These are phyloP conservation scores for Vanessa atalanta DNA, from an alignment of 1,140 invertebrate species.

Conservation along the genomic window DNA sequence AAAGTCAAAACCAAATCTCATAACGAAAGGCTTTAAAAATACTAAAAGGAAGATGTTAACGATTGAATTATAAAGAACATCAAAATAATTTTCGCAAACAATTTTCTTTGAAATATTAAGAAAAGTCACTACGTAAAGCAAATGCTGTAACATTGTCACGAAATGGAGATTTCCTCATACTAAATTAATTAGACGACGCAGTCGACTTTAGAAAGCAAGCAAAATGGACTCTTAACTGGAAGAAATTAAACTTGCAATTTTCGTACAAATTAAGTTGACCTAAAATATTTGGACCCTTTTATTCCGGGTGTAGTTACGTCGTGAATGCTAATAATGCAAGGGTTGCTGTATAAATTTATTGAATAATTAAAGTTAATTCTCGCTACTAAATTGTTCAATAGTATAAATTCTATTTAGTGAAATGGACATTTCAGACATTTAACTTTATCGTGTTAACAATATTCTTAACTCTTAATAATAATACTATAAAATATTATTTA, in stretches of 20 bases:
- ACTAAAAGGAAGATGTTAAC: slow-evolving; percentile 27
- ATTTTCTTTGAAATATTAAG: slow-evolving; percentile 49
- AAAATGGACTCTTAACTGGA: slow-evolving; percentile 66
- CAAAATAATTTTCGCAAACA: slow-evolving; percentile 47
- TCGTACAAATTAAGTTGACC: slow-evolving; percentile 68
- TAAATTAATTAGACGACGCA: slow-evolving; percentile 71
- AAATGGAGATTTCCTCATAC: slow-evolving; percentile 74
- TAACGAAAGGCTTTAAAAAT: slow-evolving; percentile 10
- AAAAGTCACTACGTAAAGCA: slow-evolving; percentile 52
- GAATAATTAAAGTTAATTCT: slow-evolving; percentile 78
- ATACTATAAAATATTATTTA: no score
- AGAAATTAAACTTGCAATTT: slow-evolving; percentile 72
- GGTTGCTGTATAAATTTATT: slow-evolving; percentile 73
- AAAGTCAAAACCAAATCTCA: no score
- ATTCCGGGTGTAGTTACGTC: slow-evolving; percentile 67
- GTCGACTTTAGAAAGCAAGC: slow-evolving; percentile 47
- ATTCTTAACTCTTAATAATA: no score
- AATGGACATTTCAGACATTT: slow-evolving; percentile 20
- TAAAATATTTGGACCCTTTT: slow-evolving; percentile 76
- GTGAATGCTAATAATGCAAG: slow-evolving; percentile 78
- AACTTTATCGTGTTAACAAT: not conserved
- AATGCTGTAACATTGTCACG: slow-evolving; percentile 67
- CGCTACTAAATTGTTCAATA: slow-evolving; percentile 30
- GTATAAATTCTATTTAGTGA: slow-evolving; percentile 19
- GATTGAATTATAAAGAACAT: slow-evolving; percentile 40